Percentiles rank a stretch among this genome's conserved stretches.
phyloP scores from a whole-genome alignment of 2,113 vertebrate species.

The Dasyprocta punctata region DNA sequence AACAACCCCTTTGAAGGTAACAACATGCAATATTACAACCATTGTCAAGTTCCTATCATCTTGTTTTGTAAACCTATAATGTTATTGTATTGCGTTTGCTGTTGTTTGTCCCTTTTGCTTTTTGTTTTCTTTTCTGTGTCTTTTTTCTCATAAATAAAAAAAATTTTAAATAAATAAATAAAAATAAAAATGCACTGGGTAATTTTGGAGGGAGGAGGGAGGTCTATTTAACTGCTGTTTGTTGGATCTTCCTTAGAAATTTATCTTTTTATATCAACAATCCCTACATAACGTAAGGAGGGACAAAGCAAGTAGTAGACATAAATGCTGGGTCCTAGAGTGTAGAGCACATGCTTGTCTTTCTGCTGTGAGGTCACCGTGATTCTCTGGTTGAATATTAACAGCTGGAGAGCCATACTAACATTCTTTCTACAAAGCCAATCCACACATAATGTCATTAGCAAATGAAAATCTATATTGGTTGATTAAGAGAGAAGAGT shows the following conservation, averaged over 20 bases:
- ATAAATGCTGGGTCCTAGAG: background rate
- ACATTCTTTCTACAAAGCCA: slow-evolving; percentile 2
- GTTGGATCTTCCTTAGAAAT: background rate
- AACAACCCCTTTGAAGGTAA: too few species aligned
- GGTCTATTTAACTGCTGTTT: background rate
- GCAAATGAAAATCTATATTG: background rate
- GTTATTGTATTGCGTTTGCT: too few species aligned
- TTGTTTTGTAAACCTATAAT: too few species aligned
- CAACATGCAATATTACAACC: too few species aligned
- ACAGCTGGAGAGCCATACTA: background rate
- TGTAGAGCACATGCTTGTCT: background rate
- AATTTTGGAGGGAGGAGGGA: background rate
- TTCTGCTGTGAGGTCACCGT: background rate
- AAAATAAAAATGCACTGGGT: background rate
- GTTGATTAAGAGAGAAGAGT: slow-evolving; percentile 4
- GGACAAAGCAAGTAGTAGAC: background rate
- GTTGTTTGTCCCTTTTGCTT: too few species aligned
- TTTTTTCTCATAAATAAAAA: too few species aligned
- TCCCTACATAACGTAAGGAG: background rate
- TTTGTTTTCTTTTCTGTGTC: too few species aligned
- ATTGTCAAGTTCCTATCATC: too few species aligned
- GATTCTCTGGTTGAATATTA: background rate
- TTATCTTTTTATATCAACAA: background rate
- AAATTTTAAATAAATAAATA: too few species aligned
- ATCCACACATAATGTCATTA: background rate